A percentile compares a stretch with the other conserved stretches of the same genome.
Evolutionary conservation across 2,113 vertebrate species (phyloP).

Genomic region (Crypturellus undulatus): DNA sequence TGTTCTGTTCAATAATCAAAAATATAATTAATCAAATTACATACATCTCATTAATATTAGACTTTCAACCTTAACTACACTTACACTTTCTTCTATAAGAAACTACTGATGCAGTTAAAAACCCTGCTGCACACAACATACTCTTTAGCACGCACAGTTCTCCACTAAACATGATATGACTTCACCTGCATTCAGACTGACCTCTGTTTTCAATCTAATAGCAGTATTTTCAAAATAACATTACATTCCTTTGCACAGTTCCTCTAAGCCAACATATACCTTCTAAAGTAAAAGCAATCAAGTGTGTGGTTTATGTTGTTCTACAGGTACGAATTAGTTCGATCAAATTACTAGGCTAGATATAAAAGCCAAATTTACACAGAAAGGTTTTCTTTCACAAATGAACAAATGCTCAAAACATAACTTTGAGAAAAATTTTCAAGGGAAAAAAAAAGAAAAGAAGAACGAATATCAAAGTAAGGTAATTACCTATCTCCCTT

Average conservation of each 20-base stretch:
- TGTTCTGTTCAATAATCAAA: not conserved
- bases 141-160: not conserved
- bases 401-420: slow-evolving; percentile 9
- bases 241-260: not conserved
- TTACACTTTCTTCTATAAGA: not conserved
- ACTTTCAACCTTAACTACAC: not conserved
- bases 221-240: not conserved
- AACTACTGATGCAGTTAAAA: not conserved
- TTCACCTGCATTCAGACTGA: not conserved
- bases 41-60: not conserved
- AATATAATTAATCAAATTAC: not conserved
- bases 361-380: not conserved
- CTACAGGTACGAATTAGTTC: not conserved
- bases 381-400: slow-evolving; percentile 5
- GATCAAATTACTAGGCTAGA: not conserved
- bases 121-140: not conserved
- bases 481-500: slow-evolving; percentile 96
- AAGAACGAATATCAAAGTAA: slow-evolving; percentile 23
- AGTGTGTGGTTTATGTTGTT: not conserved
- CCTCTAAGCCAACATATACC: slow-evolving; percentile 1
- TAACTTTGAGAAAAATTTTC: slow-evolving; percentile 6
- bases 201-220: not conserved
- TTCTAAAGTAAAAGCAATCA: not conserved
- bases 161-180: not conserved
- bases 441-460: not conserved